phyloP scores from a whole-genome alignment of 2,797 vertebrate species.

The Garrulus glandarius region DNA sequence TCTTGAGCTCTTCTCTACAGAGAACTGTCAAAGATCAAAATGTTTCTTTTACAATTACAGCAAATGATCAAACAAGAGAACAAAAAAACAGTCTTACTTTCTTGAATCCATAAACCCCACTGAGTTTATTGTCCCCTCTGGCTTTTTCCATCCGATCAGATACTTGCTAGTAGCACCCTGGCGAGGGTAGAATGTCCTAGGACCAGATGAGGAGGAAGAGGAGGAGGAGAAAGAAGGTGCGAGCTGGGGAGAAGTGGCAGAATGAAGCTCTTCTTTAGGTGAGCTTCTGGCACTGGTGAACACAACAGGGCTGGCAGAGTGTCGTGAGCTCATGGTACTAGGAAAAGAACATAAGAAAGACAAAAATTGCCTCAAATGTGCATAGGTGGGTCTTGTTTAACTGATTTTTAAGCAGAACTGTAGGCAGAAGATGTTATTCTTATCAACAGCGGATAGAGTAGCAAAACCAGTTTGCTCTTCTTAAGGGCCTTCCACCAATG shows the following conservation, averaged over 20 bases:
- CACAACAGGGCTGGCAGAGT: slow-evolving; percentile 86
- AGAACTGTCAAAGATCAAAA: not conserved
- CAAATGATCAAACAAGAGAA: slow-evolving; percentile 29
- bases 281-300: slow-evolving; percentile 88
- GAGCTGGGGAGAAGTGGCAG: slow-evolving; percentile 81
- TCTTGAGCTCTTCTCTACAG: not conserved
- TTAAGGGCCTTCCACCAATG: not conserved
- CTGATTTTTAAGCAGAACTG: not conserved
- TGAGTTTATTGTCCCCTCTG: slow-evolving; percentile 94
- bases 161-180: slow-evolving; percentile 98
- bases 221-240: slow-evolving; percentile 83
- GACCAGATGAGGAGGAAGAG: slow-evolving; percentile 82
- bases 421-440: not conserved
- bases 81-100: slow-evolving; percentile 84
- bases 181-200: slow-evolving; percentile 95
- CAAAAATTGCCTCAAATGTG: not conserved
- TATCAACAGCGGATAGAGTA: accelerated
- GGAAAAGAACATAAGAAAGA: slow-evolving; percentile 58
- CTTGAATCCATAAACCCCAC: slow-evolving; percentile 95
- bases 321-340: slow-evolving; percentile 88
- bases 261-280: slow-evolving; percentile 84
- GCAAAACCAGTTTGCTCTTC: not conserved
- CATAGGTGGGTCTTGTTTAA: not conserved
- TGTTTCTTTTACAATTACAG: not conserved
- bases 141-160: slow-evolving; percentile 98